A percentile compares a stretch with the other conserved stretches of the same genome.
These are phyloP conservation scores for Dolichopus griseipennis DNA, from an alignment of 2,888 invertebrate genomes.

Conservation along the genomic window DNA sequence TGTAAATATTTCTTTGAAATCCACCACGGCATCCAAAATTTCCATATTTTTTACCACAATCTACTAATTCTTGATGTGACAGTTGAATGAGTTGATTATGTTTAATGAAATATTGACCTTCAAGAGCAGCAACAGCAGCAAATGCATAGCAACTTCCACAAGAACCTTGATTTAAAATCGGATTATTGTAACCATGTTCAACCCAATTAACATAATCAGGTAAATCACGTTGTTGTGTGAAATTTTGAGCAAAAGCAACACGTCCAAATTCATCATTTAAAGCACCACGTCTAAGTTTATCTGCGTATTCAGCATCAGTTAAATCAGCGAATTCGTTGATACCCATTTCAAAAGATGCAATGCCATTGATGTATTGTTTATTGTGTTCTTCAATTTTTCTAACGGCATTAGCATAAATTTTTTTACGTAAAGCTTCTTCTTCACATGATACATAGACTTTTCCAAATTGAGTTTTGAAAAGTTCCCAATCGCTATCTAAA, in stretches of 20 bases:
- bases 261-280: constrained; percentile 16
- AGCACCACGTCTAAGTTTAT: neutral
- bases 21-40: constrained; percentile 12
- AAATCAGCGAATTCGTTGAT: constrained; percentile 9
- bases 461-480: constrained; percentile 9
- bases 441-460: neutral
- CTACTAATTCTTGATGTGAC: constrained; percentile 9
- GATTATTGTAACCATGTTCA: neutral
- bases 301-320: constrained; percentile 9
- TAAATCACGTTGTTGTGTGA: neutral
- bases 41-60: constrained; percentile 8
- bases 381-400: constrained; percentile 5
- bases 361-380: neutral
- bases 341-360: constrained; percentile 9
- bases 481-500: neutral
- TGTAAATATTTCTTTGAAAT: neutral
- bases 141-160: constrained; percentile 11
- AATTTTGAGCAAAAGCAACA: neutral
- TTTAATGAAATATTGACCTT: constrained; percentile 11
- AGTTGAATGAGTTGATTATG: neutral
- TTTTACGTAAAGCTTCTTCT: constrained; percentile 8
- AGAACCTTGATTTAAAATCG: constrained; percentile 1
- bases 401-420: neutral
- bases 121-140: constrained; percentile 1
- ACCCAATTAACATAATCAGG: constrained; percentile 8